These are phyloP conservation scores for Tachuris rubrigastra DNA, from an alignment of 2,113 vertebrate genomes.

Conservation along the genomic window DNA sequence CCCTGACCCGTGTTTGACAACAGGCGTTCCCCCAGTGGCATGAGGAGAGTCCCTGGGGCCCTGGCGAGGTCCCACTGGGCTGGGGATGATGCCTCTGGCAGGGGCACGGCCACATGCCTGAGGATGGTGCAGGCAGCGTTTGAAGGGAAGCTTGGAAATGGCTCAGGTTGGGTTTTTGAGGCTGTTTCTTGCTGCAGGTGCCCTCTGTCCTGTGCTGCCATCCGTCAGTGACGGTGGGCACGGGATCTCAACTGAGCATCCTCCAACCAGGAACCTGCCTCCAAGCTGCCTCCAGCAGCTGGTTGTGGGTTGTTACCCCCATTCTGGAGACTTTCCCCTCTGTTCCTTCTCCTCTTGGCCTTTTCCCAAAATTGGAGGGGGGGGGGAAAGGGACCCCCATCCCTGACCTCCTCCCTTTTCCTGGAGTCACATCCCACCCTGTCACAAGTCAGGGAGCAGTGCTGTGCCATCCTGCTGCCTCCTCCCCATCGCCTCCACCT, in stretches of 20 bases:
- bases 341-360: background rate
- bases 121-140: accelerated
- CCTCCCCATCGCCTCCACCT: background rate
- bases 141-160: background rate
- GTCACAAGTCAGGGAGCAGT: background rate
- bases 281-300: background rate
- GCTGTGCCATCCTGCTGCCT: accelerated
- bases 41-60: background rate
- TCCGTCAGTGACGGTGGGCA: accelerated
- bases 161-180: background rate
- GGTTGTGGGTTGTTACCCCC: background rate
- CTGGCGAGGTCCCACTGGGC: accelerated
- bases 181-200: background rate
- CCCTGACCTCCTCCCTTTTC: background rate
- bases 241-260: background rate
- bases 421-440: background rate
- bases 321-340: background rate
- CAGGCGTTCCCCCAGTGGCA: background rate
- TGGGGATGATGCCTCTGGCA: background rate
- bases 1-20: conserved; percentile 52
- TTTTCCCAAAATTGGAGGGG: background rate
- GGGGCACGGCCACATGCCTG: accelerated
- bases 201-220: background rate
- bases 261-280: accelerated
- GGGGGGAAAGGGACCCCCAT: accelerated